Evolutionary conservation across 2,888 invertebrate species (phyloP).

Genomic region (Sceliomorpha sp.): DNA sequence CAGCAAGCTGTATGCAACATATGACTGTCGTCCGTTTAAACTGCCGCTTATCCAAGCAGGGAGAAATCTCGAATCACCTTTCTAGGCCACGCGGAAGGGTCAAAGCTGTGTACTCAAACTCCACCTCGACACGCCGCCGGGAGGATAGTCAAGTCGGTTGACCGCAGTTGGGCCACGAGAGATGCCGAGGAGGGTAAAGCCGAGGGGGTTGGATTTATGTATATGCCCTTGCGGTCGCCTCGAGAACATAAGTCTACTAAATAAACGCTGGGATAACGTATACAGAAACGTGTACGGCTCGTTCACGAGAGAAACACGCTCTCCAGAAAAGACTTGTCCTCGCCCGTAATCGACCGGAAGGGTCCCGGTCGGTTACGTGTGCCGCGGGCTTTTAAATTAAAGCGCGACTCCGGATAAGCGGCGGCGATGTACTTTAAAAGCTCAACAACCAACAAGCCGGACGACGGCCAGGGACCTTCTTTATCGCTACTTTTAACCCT

Average conservation of each 20-base stretch:
- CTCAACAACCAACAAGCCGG: slow-evolving; percentile 31
- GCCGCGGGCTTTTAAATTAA: slow-evolving; percentile 48
- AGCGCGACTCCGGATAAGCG: slow-evolving; percentile 43
- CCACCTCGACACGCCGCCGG: slow-evolving; percentile 17
- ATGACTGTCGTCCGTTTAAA: slow-evolving; percentile 34
- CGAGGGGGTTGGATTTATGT: slow-evolving; percentile 65
- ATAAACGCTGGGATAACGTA: slow-evolving; percentile 71
- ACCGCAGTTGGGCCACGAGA: slow-evolving; percentile 49
- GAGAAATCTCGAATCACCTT: slow-evolving; percentile 24
- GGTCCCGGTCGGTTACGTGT: slow-evolving; percentile 51
- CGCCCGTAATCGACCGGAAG: slow-evolving; percentile 71
- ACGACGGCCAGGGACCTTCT: slow-evolving; percentile 39
- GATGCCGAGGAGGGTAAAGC: slow-evolving; percentile 21
- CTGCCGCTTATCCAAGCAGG: slow-evolving; percentile 25
- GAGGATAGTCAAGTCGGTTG: slow-evolving; percentile 37
- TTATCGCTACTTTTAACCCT: slow-evolving; percentile 53
- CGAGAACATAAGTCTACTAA: slow-evolving; percentile 71
- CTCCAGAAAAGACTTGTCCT: slow-evolving; percentile 64
- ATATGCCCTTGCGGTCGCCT: slow-evolving; percentile 60
- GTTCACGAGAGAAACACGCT: slow-evolving; percentile 23
- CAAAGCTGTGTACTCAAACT: slow-evolving; percentile 26
- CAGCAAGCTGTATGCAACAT: slow-evolving; percentile 34
- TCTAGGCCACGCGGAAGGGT: slow-evolving; percentile 31
- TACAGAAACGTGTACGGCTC: slow-evolving; percentile 53
- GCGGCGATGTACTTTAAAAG: slow-evolving; percentile 40